phyloP scores from a whole-genome alignment of 1,140 invertebrate genomes.

The Caenorhabditis briggsae region DNA sequence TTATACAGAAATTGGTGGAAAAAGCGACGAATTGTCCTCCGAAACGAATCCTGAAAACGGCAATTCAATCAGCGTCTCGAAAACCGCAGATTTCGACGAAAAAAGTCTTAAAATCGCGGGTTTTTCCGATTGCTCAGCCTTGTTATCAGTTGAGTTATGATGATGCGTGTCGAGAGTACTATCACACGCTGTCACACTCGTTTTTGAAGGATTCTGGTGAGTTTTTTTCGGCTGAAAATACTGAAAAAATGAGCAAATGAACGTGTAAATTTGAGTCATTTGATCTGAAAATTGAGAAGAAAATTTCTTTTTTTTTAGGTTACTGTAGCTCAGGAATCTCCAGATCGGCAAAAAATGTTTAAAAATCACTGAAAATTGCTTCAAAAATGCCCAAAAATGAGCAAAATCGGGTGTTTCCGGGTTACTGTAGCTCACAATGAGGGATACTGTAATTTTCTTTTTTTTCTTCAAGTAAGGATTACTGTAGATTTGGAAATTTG shows the following conservation, averaged over 20 bases:
- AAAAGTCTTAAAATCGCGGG: background rate
- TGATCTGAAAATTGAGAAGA: too few species aligned
- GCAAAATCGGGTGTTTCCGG: too few species aligned
- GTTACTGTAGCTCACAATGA: too few species aligned
- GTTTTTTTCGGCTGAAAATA: background rate
- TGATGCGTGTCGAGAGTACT: conserved; percentile 15
- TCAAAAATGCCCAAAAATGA: too few species aligned
- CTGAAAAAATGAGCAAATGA: background rate
- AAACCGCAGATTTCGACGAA: background rate
- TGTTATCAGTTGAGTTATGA: background rate
- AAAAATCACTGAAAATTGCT: too few species aligned
- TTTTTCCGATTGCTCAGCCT: background rate
- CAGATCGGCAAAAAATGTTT: too few species aligned
- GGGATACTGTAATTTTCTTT: too few species aligned
- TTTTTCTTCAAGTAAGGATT: too few species aligned
- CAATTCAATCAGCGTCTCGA: background rate
- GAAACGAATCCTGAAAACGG: background rate
- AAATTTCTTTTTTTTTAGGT: too few species aligned
- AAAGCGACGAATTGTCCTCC: background rate
- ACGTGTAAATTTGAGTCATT: too few species aligned
- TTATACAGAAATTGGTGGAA: background rate
- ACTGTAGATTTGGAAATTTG: too few species aligned
- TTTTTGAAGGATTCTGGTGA: background rate
- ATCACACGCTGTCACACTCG: conserved; percentile 1
- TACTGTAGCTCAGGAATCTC: too few species aligned